Percentiles rank a stretch among this genome's conserved stretches.
These are phyloP conservation scores for Subacronicta megacephala DNA, from an alignment of 2,888 invertebrate genomes.

Conservation along the genomic window DNA sequence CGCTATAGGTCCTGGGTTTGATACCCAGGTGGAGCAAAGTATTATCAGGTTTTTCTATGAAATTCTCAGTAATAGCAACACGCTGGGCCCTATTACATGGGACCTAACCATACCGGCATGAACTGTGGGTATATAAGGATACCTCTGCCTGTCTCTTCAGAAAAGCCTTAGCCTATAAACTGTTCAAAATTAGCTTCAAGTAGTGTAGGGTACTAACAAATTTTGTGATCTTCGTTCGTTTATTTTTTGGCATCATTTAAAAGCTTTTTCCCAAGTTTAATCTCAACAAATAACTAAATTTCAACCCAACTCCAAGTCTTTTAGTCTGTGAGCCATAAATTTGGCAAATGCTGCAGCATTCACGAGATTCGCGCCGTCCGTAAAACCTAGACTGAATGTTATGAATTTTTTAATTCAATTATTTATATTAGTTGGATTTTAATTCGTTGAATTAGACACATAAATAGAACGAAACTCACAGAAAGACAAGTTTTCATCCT, in stretches of 20 bases:
- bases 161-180: too few species aligned
- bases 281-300: constrained; percentile 39
- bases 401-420: constrained; percentile 45
- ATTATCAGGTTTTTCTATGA: too few species aligned
- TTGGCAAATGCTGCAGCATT: constrained; percentile 61
- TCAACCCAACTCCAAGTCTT: constrained; percentile 38
- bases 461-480: not conserved
- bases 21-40: too few species aligned
- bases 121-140: too few species aligned
- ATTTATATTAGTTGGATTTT: constrained; percentile 30
- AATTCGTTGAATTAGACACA: not conserved
- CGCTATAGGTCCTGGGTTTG: too few species aligned
- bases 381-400: constrained; percentile 26
- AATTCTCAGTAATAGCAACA: too few species aligned
- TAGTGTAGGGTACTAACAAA: too few species aligned
- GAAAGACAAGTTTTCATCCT: too few species aligned
- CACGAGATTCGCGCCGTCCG: constrained; percentile 50
- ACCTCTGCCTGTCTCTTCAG: too few species aligned
- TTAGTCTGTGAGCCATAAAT: constrained; percentile 62
- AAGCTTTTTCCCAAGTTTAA: constrained; percentile 20
- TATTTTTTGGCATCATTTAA: constrained; percentile 7
- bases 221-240: not conserved
- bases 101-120: too few species aligned
- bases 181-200: too few species aligned
- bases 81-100: too few species aligned